A percentile compares a stretch with the other conserved stretches of the same genome.
phyloP scores from a whole-genome alignment of 2,888 invertebrate genomes.

The Lithophane leautieri region DNA sequence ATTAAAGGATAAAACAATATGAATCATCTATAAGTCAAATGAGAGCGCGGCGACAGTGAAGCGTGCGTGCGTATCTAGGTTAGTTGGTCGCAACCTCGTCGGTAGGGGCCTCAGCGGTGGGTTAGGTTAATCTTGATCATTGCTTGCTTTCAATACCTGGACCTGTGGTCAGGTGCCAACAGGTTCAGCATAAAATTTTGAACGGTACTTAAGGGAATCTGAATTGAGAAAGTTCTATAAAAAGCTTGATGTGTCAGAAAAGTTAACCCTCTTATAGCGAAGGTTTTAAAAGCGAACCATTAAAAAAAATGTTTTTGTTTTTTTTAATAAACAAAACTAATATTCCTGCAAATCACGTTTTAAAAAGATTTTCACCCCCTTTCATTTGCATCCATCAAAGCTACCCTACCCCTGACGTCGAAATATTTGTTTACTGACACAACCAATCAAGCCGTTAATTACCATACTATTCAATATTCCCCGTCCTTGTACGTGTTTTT shows the following conservation, averaged over 20 bases:
- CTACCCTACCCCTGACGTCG: neutral
- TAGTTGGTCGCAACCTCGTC: constrained; percentile 69
- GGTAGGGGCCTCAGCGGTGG: constrained; percentile 62
- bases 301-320: neutral
- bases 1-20: constrained; percentile 58
- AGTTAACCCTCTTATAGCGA: constrained; percentile 2
- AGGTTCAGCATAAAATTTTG: constrained; percentile 11
- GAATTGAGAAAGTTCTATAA: neutral
- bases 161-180: constrained; percentile 30
- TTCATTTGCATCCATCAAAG: neutral
- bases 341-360: neutral
- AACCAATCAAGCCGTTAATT: constrained; percentile 45
- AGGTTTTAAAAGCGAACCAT: neutral
- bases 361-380: neutral
- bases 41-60: constrained; percentile 68
- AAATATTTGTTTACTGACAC: constrained; percentile 29
- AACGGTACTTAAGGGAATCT: neutral
- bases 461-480: constrained; percentile 18
- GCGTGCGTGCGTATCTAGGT: constrained; percentile 66
- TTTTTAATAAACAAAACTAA: neutral
- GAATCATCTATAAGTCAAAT: constrained; percentile 61
- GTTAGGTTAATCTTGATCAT: constrained; percentile 68
- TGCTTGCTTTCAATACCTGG: constrained; percentile 42
- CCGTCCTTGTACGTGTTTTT: constrained; percentile 51
- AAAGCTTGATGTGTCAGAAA: neutral